These are phyloP conservation scores for Nyctibius bracteatus DNA, from an alignment of 2,113 vertebrate genomes.

Conservation along the genomic window DNA sequence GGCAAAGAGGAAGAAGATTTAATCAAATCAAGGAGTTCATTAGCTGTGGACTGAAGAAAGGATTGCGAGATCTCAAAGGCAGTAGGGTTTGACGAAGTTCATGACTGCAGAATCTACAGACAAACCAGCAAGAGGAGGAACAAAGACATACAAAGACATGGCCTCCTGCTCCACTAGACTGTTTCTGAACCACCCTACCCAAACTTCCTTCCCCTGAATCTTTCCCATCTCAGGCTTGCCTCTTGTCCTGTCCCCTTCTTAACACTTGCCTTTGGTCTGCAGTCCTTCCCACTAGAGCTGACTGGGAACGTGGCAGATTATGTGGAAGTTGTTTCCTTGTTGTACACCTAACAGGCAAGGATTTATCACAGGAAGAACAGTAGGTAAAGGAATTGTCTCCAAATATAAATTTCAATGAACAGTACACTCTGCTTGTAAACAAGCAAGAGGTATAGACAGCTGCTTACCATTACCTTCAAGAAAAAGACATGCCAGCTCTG, in stretches of 20 bases:
- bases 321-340: background rate
- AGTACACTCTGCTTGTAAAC: background rate
- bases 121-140: background rate
- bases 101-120: background rate
- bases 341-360: background rate
- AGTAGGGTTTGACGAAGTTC: background rate
- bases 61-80: background rate
- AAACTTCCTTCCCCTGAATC: background rate
- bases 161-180: background rate
- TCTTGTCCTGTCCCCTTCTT: background rate
- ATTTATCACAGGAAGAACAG: no score
- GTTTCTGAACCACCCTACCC: background rate
- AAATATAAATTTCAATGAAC: background rate
- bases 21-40: background rate
- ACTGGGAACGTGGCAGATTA: background rate
- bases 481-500: background rate
- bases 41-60: background rate
- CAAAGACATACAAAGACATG: background rate
- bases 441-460: background rate
- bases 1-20: background rate
- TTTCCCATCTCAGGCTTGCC: background rate
- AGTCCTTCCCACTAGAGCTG: background rate
- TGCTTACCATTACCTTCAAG: background rate
- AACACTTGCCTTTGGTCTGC: background rate
- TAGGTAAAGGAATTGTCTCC: background rate